Evolutionary conservation across 2,797 vertebrate species (phyloP).

Genomic region (Cryptoprocta ferox): DNA sequence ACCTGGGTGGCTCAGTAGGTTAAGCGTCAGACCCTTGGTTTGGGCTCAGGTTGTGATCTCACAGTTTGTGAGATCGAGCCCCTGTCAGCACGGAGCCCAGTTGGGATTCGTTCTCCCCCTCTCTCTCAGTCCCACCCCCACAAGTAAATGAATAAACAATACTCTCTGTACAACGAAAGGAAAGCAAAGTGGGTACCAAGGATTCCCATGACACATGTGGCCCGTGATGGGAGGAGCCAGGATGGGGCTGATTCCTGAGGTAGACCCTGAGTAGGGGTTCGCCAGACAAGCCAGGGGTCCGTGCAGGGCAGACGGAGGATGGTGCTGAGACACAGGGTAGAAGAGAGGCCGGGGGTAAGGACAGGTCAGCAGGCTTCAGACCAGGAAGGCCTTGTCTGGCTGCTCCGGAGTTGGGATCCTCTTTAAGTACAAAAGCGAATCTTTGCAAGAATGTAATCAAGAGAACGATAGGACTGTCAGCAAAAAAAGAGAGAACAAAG

Average conservation of each 20-base stretch:
- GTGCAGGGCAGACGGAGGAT: accelerated
- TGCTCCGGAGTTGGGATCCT: background rate
- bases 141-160: background rate
- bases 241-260: background rate
- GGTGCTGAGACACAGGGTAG: accelerated
- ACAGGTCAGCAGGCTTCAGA: accelerated
- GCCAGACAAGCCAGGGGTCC: background rate
- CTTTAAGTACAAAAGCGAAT: background rate
- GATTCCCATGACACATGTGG: background rate
- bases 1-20: too few relatives aligned
- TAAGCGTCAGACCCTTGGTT: too few relatives aligned
- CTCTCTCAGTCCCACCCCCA: too few relatives aligned
- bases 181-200: background rate
- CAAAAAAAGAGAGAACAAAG: background rate
- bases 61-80: too few relatives aligned
- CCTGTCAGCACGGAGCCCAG: too few relatives aligned
- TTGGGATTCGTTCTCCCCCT: too few relatives aligned
- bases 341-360: background rate
- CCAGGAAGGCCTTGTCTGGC: too few relatives aligned
- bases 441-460: background rate
- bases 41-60: too few relatives aligned
- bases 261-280: background rate
- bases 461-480: background rate
- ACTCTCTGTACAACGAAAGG: background rate
- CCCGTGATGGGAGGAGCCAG: too few relatives aligned